Evolutionary conservation across 2,888 invertebrate species (phyloP).

Genomic region (Cerastis leucographa): DNA sequence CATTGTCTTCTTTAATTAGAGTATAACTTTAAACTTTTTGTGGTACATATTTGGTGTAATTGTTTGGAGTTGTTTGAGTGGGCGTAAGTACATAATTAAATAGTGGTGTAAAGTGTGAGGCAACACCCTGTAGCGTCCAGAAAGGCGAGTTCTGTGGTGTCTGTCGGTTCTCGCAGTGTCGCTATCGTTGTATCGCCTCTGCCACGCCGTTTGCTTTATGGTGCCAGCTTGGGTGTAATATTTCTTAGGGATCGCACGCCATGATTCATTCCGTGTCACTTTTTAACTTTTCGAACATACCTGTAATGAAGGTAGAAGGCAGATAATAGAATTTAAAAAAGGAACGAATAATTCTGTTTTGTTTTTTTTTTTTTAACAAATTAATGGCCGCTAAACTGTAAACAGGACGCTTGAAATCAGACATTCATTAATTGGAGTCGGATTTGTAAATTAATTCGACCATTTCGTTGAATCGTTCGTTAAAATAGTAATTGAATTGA

Average conservation of each 20-base stretch:
- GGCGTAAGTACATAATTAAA: constrained; percentile 52
- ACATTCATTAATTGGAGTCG: constrained; percentile 31
- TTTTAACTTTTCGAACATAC: constrained; percentile 88
- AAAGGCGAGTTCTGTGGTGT: constrained; percentile 87
- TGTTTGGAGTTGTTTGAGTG: constrained; percentile 37
- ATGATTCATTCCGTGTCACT: constrained; percentile 89
- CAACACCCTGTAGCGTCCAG: constrained; percentile 81
- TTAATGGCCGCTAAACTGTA: constrained; percentile 38
- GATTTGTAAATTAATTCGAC: constrained; percentile 26
- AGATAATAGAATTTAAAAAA: constrained; percentile 84
- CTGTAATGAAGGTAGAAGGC: constrained; percentile 86
- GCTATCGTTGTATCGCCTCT: constrained; percentile 90
- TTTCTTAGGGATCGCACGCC: constrained; percentile 90
- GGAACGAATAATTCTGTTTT: constrained; percentile 61
- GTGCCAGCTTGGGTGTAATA: constrained; percentile 90
- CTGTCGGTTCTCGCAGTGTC: constrained; percentile 88
- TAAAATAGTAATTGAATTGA: constrained; percentile 64
- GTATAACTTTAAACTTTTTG: constrained; percentile 34
- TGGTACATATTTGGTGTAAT: constrained; percentile 30
- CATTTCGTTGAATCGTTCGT: constrained; percentile 54
- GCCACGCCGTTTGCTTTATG: constrained; percentile 90
- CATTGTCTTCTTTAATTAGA: constrained; percentile 63
- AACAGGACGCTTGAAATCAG: constrained; percentile 32
- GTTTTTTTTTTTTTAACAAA: constrained; percentile 54
- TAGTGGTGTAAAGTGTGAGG: constrained; percentile 38